Conservation (phyloP, 2,797 vertebrate genomes). For the Tokudaia muenninki region DNA sequence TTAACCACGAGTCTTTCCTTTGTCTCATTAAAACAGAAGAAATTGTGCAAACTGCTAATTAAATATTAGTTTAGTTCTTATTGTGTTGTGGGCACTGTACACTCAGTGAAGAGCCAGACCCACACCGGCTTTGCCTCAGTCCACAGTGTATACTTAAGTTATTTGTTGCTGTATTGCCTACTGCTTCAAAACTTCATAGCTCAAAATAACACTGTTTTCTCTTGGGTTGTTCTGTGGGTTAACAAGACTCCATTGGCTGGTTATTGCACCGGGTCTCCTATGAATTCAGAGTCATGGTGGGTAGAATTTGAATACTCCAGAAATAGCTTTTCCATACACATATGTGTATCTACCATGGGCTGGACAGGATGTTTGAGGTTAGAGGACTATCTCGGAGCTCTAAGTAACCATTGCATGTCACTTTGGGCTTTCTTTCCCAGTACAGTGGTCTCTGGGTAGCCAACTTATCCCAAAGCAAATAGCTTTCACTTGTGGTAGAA, state of each 20-base stretch:
- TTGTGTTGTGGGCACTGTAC: not conserved
- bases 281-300: not conserved
- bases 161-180: not conserved
- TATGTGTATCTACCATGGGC: not conserved
- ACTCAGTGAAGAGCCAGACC: not conserved
- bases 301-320: not conserved
- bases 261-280: not conserved
- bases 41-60: constrained; percentile 1
- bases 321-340: not conserved
- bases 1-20: not conserved
- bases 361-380: too few species aligned
- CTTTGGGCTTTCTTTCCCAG: not conserved
- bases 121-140: constrained; percentile 7
- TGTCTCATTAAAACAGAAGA: not conserved
- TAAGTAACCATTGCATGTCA: not conserved
- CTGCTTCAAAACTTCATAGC: not conserved
- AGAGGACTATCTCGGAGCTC: not conserved
- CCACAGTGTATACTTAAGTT: not conserved
- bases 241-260: not conserved
- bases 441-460: not conserved
- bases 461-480: constrained; percentile 39
- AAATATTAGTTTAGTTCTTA: not conserved
- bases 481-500: not conserved
- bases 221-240: not conserved
- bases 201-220: not conserved